Evolutionary conservation across 2,888 invertebrate species (phyloP), one percentile per base, ranked within the genome.

Genomic region (Tridacna crocea): DNA sequence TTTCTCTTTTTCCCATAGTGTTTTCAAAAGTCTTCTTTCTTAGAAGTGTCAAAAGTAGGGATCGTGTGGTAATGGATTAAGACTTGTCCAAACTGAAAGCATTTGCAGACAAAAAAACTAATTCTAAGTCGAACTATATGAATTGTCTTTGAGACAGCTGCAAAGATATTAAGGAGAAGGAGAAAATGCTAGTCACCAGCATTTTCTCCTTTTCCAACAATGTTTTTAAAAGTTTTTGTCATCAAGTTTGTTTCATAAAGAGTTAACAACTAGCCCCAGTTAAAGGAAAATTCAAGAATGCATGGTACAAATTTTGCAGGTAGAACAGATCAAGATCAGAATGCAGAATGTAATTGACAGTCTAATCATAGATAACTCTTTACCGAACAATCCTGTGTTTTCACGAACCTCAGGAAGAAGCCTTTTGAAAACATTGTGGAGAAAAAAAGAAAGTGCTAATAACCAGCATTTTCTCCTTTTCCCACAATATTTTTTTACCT

Each of bases 101-200:
- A 6, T 17, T 55, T 55, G 55, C 36, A 36, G n/a, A 55, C 17
- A 4, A 55, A 1, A n/a, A n/a, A 55, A 19, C n/a, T 55, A 55
- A 19, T 3, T 55, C 2, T n/a, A 3, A 55, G 4, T 55, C 19
- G 10, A 55, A 55, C 1, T 6, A 17, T 19, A 4, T 3, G 4
- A 55, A 6, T 19, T 55, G 55, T 55, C 4, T n/a, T 19, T 55
- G 17, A 10, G 4, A 55, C 4, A 17, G n/a, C 4, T 3, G 61
- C 4, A 61, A 61, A 22, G 4, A 61, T 61, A 11, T 6, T 22
- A n/a, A 22, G 22, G 22, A 61, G n/a, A 61, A 61, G 61, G 61
- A 61, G 61, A 61, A 61, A 61, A 17, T 61, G 61, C 61, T 22
- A 22, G 61, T 22, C 3, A n/a, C 24, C 61, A 61, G 61, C 61